A percentile compares a stretch with the other conserved stretches of the same genome.
Conservation (phyloP, 2,797 vertebrate genomes). For the Onychomys torridus region DNA sequence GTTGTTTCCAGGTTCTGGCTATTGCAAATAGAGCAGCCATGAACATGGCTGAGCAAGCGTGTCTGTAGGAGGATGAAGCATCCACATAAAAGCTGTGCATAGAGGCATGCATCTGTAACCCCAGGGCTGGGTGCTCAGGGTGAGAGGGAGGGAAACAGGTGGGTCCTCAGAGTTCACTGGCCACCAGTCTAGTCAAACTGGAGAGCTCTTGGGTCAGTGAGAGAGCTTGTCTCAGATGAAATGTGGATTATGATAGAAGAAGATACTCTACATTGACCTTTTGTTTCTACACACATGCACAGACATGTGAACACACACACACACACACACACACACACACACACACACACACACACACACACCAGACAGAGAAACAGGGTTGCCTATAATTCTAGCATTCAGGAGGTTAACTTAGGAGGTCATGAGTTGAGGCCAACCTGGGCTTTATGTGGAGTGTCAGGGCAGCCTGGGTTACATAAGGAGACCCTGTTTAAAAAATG, state of each 20-base stretch:
- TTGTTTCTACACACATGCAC: background rate
- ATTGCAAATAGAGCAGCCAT: background rate
- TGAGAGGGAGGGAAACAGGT: too few relatives aligned
- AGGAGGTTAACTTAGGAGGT: background rate
- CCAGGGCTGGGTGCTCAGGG: background rate
- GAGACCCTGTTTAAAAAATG: background rate
- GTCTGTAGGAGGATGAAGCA: background rate
- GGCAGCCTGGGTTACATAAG: background rate
- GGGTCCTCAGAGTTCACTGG: too few relatives aligned
- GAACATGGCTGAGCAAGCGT: background rate
- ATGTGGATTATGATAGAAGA: background rate
- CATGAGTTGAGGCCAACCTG: background rate
- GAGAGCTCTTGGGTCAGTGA: background rate
- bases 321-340: too few relatives aligned
- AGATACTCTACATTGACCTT: background rate
- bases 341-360: too few relatives aligned
- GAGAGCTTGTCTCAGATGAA: background rate
- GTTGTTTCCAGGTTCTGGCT: too few relatives aligned
- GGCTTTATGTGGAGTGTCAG: background rate
- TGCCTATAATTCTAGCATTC: background rate
- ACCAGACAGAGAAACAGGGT: background rate
- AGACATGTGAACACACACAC: too few relatives aligned
- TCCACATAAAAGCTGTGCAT: background rate
- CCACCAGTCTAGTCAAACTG: background rate
- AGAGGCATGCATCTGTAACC: background rate